Base-by-base conservation (phyloP, 2,888 invertebrate species). In the Choreutis nemorana region DNA sequence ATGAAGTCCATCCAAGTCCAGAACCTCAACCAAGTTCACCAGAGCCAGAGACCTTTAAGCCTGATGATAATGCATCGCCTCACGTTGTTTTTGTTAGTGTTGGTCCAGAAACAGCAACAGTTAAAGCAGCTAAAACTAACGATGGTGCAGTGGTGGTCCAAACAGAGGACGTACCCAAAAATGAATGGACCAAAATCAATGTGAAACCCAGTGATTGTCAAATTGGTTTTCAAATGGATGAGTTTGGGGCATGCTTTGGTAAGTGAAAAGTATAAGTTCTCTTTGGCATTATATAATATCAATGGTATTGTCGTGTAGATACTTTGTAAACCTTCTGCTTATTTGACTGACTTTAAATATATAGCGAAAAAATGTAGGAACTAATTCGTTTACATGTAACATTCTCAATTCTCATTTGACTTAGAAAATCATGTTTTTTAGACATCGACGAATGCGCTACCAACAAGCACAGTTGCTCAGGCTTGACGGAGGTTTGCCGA, bases 401-500 rank as follows among this genome's bases (percentile, higher is more conserved):
- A n/a, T n/a, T n/a, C n/a, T n/a, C n/a, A n/a, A n/a, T 28, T 8
- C 6, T 9, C 3, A 12, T 29, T 27, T 4, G 7, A 1, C 9
- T 21, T 9, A 11, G 4, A 16, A 18, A 22, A 10, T 9, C 9
- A 2, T 22, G n/a, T 9, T n/a, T 49, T 37, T 46, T 64, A 91
- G 93, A 92, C 55, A 83, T 91, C 32, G 86, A 92, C 51, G 93
- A 93, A 59, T 93, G 93, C 46, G 60, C 66, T 1, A 81, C 82
- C 18, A 82, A 82, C 22, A 59, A 65, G 2, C 81, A 87, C 47
- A 61, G 71, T 13, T 89, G 89, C 45, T 81, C 73, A 1, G 60
- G 64, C 0, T 52, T 72, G 1, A 72, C 80, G 1, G 85, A 87
- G 43, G 71, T 82, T 2, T 97, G 97, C 50, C 82, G 87, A 14